Conservation (phyloP, 1,140 invertebrate genomes). For the Triops cancriformis region DNA sequence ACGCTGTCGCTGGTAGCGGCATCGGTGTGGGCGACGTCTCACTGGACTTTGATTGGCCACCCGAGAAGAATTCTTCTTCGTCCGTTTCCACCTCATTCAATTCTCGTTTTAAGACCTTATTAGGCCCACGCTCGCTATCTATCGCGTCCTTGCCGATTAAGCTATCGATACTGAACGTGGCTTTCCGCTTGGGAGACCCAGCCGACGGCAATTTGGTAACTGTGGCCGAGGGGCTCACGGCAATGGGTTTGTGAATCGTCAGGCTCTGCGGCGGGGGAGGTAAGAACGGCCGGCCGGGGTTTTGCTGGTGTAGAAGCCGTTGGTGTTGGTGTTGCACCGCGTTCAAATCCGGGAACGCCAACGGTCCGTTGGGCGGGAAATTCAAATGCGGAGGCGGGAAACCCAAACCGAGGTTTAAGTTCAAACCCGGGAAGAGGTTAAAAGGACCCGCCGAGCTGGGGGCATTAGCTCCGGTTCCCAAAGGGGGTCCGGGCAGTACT, state of each 20-base stretch:
- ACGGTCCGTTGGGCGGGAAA: conserved; percentile 15
- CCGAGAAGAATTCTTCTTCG: neutral
- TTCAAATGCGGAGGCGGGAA: conserved; percentile 20
- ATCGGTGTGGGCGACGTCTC: neutral
- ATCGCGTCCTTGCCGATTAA: conserved; percentile 26
- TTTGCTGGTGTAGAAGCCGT: neutral
- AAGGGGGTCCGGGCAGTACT: neutral
- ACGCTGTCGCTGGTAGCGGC: neutral
- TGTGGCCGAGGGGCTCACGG: conserved; percentile 11
- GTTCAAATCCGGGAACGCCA: conserved; percentile 12
- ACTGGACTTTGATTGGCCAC: neutral
- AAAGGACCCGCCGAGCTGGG: neutral
- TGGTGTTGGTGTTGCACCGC: neutral
- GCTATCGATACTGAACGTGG: conserved; percentile 28
- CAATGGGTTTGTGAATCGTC: conserved; percentile 2
- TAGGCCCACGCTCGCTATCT: neutral
- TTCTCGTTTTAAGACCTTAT: neutral
- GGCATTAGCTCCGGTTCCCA: neutral
- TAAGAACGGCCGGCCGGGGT: neutral
- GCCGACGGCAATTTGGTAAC: neutral
- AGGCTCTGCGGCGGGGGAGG: neutral
- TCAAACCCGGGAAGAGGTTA: conserved; percentile 8
- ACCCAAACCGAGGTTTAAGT: neutral
- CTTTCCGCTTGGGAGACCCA: conserved; percentile 16
- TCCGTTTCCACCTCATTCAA: neutral